Evolutionary conservation across 2,797 vertebrate species (phyloP), one percentile per base, ranked within the genome.

Genomic region (Anas bahamensis): DNA sequence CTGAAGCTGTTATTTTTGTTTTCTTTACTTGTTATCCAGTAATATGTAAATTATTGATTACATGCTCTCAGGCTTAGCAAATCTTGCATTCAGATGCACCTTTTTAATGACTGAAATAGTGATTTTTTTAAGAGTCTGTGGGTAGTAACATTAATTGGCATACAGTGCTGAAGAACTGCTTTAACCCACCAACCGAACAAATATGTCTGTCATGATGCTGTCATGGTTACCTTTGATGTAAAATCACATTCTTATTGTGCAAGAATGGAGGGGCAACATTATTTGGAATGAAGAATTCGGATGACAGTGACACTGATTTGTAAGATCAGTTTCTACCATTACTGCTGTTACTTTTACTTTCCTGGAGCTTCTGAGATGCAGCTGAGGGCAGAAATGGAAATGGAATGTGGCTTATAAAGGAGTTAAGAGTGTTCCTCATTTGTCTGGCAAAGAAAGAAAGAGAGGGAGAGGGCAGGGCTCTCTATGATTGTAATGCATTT

Each of bases 41-140:
- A 94, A 89, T 91, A 93, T 88, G 81, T 96, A 95, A 93, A 97
- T 95, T 92, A 96, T 96, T 96, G 92, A 93, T 97, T 74, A 64
- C 55, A 91, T 87, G 70, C 52, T 74, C 60, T 82, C 63, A 90
- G 57, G 41, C 86, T 97, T 91, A 85, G 52, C 70, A 96, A 97
- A 96, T 90, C 80, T 90, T 92, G n/a, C 88, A 84, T 92, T 91
- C 84, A 52, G 28, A 35, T 56, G 41, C 87, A 93, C 90, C 44
- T 91, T 97, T 96, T 91, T 70, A 92, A 89, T 90, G 76, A 94
- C 87, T 84, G 86, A 94, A 95, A 92, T 44, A 48, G 81, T 92
- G 78, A 66, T 42, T 55, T 94, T 52, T 90, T 60, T 71, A 60
- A 60, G 61, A 73, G 63, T 81, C 61, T 87, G 46, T 39, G 79